Evolutionary conservation across 2,113 vertebrate genomes (phyloP), one percentile per base, ranked within the genome.

Genomic region (Notarius quadriscutis): DNA sequence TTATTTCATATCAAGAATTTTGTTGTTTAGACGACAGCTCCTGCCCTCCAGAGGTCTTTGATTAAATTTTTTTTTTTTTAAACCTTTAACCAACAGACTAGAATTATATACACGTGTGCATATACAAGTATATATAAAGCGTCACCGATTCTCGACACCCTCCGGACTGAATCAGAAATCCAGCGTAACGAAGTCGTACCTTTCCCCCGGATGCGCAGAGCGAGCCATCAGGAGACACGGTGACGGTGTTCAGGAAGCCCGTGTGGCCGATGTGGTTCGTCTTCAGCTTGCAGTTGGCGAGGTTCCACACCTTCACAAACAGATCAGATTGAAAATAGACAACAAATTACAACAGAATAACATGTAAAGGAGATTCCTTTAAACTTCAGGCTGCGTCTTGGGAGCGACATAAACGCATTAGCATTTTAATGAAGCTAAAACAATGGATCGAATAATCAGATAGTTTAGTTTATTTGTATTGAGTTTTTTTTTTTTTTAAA

Each of bases 201-300:
- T 97, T 98, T 91, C 98, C 98, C 18, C 98, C 98, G 0, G 97
- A 99, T 22, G 98, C 98, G 67, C 98, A 99, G n/a, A 99, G 96
- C 20, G 98, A 99, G 41, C 98, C 98, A 57, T 99, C 98, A 0
- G 98, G 98, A 51, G 97, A 98, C 50, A 99, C 98, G 0, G 98
- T 98, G 79, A 99, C 98, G 0, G 97, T 99, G 94, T 99, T 99
- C 94, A 99, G 94, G 93, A 95, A 98, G 8, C 98, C 98, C 0
- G 95, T 96, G 93, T 99, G 98, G 34, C 98, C 98, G 11, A 99
- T 98, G 93, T 99, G 97, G 92, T 99, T 99, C 2, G 98, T 99
- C 95, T 99, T 99, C 95, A 99, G 95, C 87, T 99, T 99, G 94
- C 98, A 99, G 94, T 99, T 99, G 5, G 98, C 97, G 93, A 99